Conservation (phyloP, 2,113 vertebrate species). For the Neodontobutis hainanensis region DNA sequence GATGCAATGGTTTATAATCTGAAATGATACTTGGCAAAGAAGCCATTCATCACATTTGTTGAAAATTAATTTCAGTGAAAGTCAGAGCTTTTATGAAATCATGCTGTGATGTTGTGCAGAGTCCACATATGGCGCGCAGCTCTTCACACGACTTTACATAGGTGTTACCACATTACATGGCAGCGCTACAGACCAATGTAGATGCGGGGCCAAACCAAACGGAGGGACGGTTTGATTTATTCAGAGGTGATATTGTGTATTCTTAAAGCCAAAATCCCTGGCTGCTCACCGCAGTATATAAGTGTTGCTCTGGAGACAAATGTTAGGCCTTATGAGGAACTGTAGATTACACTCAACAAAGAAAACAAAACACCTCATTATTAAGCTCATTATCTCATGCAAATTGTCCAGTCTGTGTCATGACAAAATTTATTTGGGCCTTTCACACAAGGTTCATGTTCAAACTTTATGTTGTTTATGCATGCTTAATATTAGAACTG, state of each 20-base stretch:
- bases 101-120: constrained; percentile 50
- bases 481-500: too few species aligned
- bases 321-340: constrained; percentile 5
- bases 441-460: background rate
- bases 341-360: constrained; percentile 26
- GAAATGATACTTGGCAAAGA: constrained; percentile 60
- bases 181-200: constrained; percentile 38
- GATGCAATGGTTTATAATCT: constrained; percentile 62
- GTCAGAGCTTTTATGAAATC: constrained; percentile 52
- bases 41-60: constrained; percentile 64
- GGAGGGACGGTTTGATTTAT: constrained; percentile 53
- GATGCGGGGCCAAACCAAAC: constrained; percentile 53
- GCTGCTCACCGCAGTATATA: background rate
- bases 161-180: constrained; percentile 68
- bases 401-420: background rate
- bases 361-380: constrained; percentile 3
- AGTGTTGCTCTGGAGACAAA: constrained; percentile 7
- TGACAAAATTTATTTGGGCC: background rate
- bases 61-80: constrained; percentile 61
- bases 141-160: constrained; percentile 50
- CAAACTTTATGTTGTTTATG: background rate
- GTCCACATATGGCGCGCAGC: constrained; percentile 62
- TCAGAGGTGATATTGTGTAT: constrained; percentile 47
- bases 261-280: constrained; percentile 33
- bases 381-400: constrained; percentile 18